phyloP scores from a whole-genome alignment of 2,888 invertebrate species.

The Ctenicera cuprea region DNA sequence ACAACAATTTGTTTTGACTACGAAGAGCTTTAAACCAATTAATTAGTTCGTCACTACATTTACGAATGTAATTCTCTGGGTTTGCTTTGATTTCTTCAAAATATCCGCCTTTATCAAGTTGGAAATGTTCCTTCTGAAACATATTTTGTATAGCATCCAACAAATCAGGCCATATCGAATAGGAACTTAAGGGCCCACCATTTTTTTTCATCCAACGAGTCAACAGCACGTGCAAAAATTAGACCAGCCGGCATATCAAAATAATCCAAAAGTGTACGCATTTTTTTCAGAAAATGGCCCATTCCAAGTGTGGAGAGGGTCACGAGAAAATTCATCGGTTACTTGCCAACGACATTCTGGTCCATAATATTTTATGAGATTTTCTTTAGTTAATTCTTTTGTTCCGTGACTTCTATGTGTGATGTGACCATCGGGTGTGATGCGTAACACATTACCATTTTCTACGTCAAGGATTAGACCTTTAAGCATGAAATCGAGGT shows the following conservation, averaged over 20 bases:
- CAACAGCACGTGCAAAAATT: constrained; percentile 80
- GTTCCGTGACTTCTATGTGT: constrained; percentile 82
- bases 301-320: constrained; percentile 79
- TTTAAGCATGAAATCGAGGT: constrained; percentile 81
- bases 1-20: constrained; percentile 75
- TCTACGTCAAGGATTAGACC: constrained; percentile 83
- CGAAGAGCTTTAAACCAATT: constrained; percentile 78
- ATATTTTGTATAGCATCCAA: constrained; percentile 77
- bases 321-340: constrained; percentile 73
- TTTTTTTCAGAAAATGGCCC: constrained; percentile 76
- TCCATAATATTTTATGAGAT: constrained; percentile 78
- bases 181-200: constrained; percentile 67
- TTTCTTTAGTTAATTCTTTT: constrained; percentile 72
- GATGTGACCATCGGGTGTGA: constrained; percentile 78
- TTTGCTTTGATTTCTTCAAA: constrained; percentile 77
- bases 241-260: constrained; percentile 82
- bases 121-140: constrained; percentile 77
- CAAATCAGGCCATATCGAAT: constrained; percentile 80
- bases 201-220: constrained; percentile 76
- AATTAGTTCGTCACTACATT: constrained; percentile 73
- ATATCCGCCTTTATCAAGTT: constrained; percentile 76
- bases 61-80: constrained; percentile 77
- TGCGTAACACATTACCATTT: constrained; percentile 79
- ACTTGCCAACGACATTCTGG: constrained; percentile 75
- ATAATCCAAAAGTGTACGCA: constrained; percentile 82